Base-by-base conservation (phyloP, 2,888 invertebrate species). In the Limnephilus auricula region DNA sequence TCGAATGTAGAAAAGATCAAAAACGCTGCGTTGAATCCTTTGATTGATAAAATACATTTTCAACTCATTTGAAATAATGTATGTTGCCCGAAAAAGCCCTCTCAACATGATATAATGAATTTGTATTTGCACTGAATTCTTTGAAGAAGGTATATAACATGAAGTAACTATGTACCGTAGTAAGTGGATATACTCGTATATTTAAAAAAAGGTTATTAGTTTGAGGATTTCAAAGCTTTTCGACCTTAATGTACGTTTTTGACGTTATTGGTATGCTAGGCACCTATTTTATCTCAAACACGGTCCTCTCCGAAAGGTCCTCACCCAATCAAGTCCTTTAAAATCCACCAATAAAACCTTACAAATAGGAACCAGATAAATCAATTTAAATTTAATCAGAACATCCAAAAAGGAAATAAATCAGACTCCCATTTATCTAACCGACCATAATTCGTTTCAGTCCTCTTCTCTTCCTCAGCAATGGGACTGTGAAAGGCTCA, bases 321-420 rank as follows among this genome's bases (percentile, higher is more conserved):
- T 25, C 2, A n/a, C 25, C 65, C 65, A 65, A 65, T 65, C 25
- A 25, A 85, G 40, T 30, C 85, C 40, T 50, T 45, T 85, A 37
- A 85, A 40, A 15, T 45, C n/a, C 85, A 85, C 25, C 85, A 85
- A 85, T 85, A 85, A 50, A 85, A 85, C 31, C 85, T 85, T 85
- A 85, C 85, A 85, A 85, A 85, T 85, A 9, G 45, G 45, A 85
- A 85, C 65, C 25, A 65, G 6, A 87, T 87, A 65, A 87, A 87
- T 87, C 87, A 87, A 87, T 87, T 78, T 87, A 31, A 78, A 65
- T 87, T 87, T 78, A 78, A 87, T 87, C 87, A 78, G 79, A 79
- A 50, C 79, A 37, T 85, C 79, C 40, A 34, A 78, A 78, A 87
- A n/a, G 87, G 65, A 34, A 87, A 87, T 87, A 87, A 87, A 87